A percentile compares a stretch with the other conserved stretches of the same genome.
Conservation (phyloP, 2,888 invertebrate species). For the Agriopis marginaria region DNA sequence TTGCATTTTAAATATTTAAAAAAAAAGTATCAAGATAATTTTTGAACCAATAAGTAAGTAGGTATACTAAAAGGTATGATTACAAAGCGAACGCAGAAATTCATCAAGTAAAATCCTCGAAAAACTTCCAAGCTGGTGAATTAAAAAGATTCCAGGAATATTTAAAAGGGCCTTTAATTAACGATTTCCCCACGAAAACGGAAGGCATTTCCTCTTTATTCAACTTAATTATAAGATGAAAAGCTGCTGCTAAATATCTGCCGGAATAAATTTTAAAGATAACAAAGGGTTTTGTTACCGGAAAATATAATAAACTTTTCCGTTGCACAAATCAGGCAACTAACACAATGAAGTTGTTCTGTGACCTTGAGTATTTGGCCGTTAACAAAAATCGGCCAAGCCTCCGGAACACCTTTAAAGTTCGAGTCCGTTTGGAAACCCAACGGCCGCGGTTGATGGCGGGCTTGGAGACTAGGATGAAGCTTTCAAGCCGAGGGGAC, state of each 20-base stretch:
- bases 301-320: slow-evolving; percentile 1
- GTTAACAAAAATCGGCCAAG: slow-evolving; percentile 41
- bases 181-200: slow-evolving; percentile 18
- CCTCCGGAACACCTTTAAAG: slow-evolving; percentile 43
- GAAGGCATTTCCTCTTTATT: slow-evolving; percentile 21
- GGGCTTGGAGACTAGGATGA: slow-evolving; percentile 57
- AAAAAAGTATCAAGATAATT: background rate
- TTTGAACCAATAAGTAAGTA: background rate
- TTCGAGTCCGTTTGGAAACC: slow-evolving; percentile 37
- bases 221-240: slow-evolving; percentile 22
- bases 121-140: slow-evolving; percentile 12
- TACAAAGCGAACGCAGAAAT: slow-evolving; percentile 6
- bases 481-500: slow-evolving; percentile 54
- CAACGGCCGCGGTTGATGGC: slow-evolving; percentile 61
- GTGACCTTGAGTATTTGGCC: slow-evolving; percentile 32
- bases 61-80: background rate
- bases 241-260: slow-evolving; percentile 21
- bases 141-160: slow-evolving; percentile 26
- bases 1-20: no score
- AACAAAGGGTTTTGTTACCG: background rate
- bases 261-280: slow-evolving; percentile 8
- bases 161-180: slow-evolving; percentile 26
- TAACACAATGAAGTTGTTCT: slow-evolving; percentile 5
- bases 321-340: background rate
- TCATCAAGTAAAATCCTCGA: slow-evolving; percentile 6